Percentiles rank a stretch among this genome's conserved stretches.
Evolutionary conservation across 2,888 invertebrate genomes (phyloP).

Genomic region (Hydroisotoma schaefferi): DNA sequence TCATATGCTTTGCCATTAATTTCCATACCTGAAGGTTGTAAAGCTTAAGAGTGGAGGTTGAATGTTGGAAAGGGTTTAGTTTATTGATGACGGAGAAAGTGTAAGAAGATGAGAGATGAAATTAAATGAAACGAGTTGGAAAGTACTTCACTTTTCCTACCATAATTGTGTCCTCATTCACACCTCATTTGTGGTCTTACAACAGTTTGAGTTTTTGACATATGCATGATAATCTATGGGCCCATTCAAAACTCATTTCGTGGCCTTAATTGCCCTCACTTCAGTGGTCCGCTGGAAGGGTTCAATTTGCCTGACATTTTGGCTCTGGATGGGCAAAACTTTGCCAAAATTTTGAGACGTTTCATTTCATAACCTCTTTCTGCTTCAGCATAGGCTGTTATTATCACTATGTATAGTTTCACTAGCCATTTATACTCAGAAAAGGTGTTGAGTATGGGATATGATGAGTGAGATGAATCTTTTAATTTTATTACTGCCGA

Average conservation of each 20-base stretch:
- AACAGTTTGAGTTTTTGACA: slow-evolving; percentile 6
- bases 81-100: background rate
- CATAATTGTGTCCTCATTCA: slow-evolving; percentile 23
- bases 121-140: slow-evolving; percentile 17
- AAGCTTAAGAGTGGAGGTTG: too few species aligned
- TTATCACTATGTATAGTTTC: too few species aligned
- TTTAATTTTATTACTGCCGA: too few species aligned
- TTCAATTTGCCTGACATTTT: background rate
- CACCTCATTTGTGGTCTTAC: slow-evolving; percentile 10
- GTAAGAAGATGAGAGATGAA: slow-evolving; percentile 1
- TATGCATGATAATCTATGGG: slow-evolving; percentile 11
- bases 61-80: too few species aligned
- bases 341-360: slow-evolving; percentile 9
- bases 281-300: background rate
- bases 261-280: background rate
- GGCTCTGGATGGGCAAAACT: background rate
- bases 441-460: too few species aligned
- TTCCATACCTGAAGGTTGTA: too few species aligned
- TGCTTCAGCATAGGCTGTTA: slow-evolving; percentile 11
- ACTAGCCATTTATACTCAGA: too few species aligned
- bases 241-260: slow-evolving; percentile 8
- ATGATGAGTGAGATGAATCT: too few species aligned
- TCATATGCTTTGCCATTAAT: too few species aligned
- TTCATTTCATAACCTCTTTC: slow-evolving; percentile 9
- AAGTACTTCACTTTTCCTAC: slow-evolving; percentile 18